These are phyloP conservation scores for Acleris emargana DNA, from an alignment of 2,888 invertebrate species.

Conservation along the genomic window DNA sequence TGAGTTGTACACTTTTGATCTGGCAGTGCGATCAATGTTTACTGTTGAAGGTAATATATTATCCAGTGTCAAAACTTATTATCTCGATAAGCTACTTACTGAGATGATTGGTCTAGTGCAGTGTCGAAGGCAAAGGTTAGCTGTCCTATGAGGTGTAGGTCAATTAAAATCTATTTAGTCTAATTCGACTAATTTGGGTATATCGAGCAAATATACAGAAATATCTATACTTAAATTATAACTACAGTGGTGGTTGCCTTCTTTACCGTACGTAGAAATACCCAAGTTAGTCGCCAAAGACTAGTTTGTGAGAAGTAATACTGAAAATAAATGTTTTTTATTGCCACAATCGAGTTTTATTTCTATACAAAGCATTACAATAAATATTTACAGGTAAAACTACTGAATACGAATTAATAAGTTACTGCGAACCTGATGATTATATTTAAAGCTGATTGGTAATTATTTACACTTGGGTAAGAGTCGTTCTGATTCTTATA, in stretches of 20 bases:
- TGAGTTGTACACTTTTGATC: too few species aligned
- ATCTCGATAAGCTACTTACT: slow-evolving; percentile 8
- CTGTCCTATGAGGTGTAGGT: slow-evolving; percentile 18
- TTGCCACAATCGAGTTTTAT: slow-evolving; percentile 75
- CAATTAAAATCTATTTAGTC: slow-evolving; percentile 1
- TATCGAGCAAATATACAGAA: neutral
- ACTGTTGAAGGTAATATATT: neutral
- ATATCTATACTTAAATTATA: neutral
- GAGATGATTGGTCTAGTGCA: slow-evolving; percentile 15
- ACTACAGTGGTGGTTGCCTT: neutral
- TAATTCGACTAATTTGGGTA: slow-evolving; percentile 18
- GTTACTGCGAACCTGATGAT: slow-evolving; percentile 38
- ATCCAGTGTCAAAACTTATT: slow-evolving; percentile 18
- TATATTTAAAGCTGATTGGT: slow-evolving; percentile 48
- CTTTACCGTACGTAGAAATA: slow-evolving; percentile 15
- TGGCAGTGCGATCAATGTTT: too few species aligned
- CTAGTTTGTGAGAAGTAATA: slow-evolving; percentile 22
- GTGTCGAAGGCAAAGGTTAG: slow-evolving; percentile 27
- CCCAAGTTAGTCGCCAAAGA: slow-evolving; percentile 23
- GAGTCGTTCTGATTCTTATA: neutral
- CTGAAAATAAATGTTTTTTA: slow-evolving; percentile 76
- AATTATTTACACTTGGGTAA: slow-evolving; percentile 40
- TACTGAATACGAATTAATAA: slow-evolving; percentile 68
- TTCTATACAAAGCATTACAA: slow-evolving; percentile 64
- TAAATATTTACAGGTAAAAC: slow-evolving; percentile 62